Evolutionary conservation across 2,113 vertebrate genomes (phyloP).

Genomic region (Xenopus laevis): DNA sequence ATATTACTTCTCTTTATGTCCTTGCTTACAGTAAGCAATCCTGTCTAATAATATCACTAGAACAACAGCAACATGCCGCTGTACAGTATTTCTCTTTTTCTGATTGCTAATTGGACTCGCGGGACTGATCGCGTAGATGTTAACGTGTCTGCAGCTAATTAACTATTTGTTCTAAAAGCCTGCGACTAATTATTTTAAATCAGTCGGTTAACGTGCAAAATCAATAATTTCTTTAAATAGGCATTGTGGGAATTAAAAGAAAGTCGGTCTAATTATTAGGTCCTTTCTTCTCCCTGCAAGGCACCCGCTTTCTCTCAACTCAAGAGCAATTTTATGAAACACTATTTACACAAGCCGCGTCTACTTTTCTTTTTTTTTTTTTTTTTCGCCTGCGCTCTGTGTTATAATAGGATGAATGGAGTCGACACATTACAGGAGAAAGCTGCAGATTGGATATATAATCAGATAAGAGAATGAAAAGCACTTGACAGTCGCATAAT

Average conservation of each 20-base stretch:
- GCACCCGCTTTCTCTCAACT: not conserved
- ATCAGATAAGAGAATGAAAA: constrained; percentile 23
- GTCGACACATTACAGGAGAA: not conserved
- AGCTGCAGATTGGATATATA: constrained; percentile 12
- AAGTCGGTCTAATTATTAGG: constrained; percentile 1
- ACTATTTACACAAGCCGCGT: not conserved
- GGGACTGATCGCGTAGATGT: constrained; percentile 10
- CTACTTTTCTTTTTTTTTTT: too few relatives aligned
- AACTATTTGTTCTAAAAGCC: constrained; percentile 30
- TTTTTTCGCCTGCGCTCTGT: not conserved
- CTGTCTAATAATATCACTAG: not conserved
- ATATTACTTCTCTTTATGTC: not conserved
- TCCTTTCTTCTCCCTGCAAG: not conserved
- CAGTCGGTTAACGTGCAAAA: constrained; percentile 27
- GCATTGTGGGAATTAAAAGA: constrained; percentile 3
- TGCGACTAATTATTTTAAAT: constrained; percentile 34
- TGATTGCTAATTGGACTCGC: constrained; percentile 28
- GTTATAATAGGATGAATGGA: not conserved
- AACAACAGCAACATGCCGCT: not conserved
- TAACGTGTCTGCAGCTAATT: constrained; percentile 17
- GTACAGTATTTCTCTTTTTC: not conserved
- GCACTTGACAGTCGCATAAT: constrained; percentile 33
- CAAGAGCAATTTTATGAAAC: not conserved
- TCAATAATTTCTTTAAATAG: constrained; percentile 11
- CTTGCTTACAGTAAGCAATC: not conserved